Percentiles rank a stretch among this genome's conserved stretches.
phyloP scores from a whole-genome alignment of 2,113 vertebrate species.

The Lynx canadensis region DNA sequence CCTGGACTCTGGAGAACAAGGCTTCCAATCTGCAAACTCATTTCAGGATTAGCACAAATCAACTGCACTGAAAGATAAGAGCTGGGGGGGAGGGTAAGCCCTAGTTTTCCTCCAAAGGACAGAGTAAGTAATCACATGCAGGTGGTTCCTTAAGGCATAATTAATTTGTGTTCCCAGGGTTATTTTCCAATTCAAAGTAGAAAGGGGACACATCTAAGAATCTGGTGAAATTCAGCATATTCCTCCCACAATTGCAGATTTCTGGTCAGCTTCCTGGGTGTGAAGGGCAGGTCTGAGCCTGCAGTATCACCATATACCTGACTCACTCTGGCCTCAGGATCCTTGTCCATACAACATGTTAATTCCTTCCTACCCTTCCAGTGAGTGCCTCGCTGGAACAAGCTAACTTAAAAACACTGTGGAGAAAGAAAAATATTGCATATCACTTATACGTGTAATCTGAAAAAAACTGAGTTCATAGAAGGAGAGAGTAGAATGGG shows the following conservation, averaged over 20 bases:
- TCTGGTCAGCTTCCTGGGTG: neutral
- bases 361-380: neutral
- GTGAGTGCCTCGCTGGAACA: neutral
- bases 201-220: neutral
- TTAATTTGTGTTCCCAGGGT: neutral
- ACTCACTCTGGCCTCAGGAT: neutral
- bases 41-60: constrained; percentile 50
- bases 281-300: neutral
- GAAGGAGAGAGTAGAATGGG: neutral
- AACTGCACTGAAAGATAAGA: constrained; percentile 31
- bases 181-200: constrained; percentile 14
- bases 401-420: neutral
- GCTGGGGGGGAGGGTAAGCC: neutral
- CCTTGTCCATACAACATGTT: neutral
- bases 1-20: neutral
- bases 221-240: neutral
- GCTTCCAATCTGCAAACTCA: constrained; percentile 35
- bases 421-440: neutral
- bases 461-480: neutral
- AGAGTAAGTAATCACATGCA: neutral
- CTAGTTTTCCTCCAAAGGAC: neutral
- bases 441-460: neutral
- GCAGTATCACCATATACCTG: rapidly evolving
- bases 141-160: constrained; percentile 7
- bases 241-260: neutral